Evolutionary conservation across 2,888 invertebrate species (phyloP).

Genomic region (Noctua fimbriata): DNA sequence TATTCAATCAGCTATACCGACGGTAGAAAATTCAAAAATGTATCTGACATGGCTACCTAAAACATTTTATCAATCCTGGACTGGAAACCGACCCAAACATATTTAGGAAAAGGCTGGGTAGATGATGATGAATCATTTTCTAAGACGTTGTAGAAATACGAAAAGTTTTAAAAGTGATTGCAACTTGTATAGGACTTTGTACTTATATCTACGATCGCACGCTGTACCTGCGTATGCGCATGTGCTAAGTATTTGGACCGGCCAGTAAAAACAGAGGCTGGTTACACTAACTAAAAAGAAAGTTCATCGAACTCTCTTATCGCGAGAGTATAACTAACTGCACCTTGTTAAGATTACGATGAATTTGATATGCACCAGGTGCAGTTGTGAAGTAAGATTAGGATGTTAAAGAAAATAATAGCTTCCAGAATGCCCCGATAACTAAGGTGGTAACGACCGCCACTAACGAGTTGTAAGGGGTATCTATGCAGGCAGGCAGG

Average conservation of each 20-base stretch:
- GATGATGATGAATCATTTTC: not conserved
- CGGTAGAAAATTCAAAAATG: not conserved
- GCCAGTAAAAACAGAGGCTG: slow-evolving; percentile 41
- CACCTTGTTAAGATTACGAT: slow-evolving; percentile 50
- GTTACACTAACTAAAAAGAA: slow-evolving; percentile 51
- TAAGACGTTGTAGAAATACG: not conserved
- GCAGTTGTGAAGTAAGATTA: slow-evolving; percentile 2
- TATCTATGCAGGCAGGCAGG: no score
- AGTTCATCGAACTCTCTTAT: slow-evolving; percentile 66
- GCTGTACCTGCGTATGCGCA: slow-evolving; percentile 16
- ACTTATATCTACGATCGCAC: slow-evolving; percentile 13
- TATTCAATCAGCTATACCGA: no score
- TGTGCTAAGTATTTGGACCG: slow-evolving; percentile 32
- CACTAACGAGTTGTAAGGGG: not conserved
- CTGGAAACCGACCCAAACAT: not conserved
- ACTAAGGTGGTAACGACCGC: not conserved
- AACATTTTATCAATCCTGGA: not conserved
- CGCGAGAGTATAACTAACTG: slow-evolving; percentile 43
- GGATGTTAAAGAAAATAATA: not conserved
- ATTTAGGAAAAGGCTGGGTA: not conserved
- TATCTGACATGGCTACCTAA: not conserved
- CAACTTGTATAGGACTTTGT: not conserved
- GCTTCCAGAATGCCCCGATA: not conserved
- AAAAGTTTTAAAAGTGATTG: not conserved
- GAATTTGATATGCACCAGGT: slow-evolving; percentile 30